Evolutionary conservation across 2,888 invertebrate genomes (phyloP), one percentile per base, ranked within the genome.

Genomic region (Cinara cedri): DNA sequence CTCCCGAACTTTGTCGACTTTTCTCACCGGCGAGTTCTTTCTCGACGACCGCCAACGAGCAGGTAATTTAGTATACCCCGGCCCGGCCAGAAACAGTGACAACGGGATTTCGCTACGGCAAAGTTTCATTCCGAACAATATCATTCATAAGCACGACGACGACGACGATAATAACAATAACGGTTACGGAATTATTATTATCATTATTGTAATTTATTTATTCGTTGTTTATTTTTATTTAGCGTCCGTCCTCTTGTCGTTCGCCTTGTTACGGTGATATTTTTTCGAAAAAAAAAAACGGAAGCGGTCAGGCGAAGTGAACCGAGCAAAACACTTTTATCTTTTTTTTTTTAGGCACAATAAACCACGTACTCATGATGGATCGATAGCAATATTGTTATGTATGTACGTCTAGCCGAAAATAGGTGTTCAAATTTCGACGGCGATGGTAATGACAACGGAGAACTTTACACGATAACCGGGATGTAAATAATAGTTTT

Each of bases 91-190:
- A 74, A 62, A 63, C 72, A 63, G 72, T 62, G 72, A 74, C 72
- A 74, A 74, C 62, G 72, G 72, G 49, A 62, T 72, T 72, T 72
- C 62, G 34, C 60, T 72, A 72, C 49, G 49, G 60, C 19, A 16
- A 26, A 3, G 3, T 14, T 19, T n/a, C 4, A 74, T 62, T 21
- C 16, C 62, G 26, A 63, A 74, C 51, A 63, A 62, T 74, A 62
- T 74, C 51, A 51, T 74, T 62, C 49, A 51, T 74, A 42, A 51
- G 51, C 51, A 62, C 21, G 21, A 51, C 62, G 26, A 72, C 46
- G 13, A n/a, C 34, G 34, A 34, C 21, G 21, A 63, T 74, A 46
- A 72, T 60, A 24, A n/a, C 24, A 55, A 19, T 16, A 42, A 34
- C 34, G 34, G 34, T 34, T 34, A 34, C 34, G 34, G 6, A 34